Evolutionary conservation across 1,140 invertebrate species (phyloP), one percentile per base, ranked within the genome.

Genomic region (Drosophila pandora): DNA sequence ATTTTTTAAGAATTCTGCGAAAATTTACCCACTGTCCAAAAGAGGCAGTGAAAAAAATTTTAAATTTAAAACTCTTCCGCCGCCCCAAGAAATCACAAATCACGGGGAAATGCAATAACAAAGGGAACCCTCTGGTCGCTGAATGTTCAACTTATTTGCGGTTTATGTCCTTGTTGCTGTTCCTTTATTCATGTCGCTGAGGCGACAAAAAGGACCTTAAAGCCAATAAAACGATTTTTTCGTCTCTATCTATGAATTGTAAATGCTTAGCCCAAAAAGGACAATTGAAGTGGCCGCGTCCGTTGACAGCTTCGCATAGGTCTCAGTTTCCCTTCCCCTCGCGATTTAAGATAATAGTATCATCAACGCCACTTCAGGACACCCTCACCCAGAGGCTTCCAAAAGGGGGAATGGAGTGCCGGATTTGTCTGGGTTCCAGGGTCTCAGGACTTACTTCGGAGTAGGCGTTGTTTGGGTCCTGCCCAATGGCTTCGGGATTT

Each of bases 161-260:
- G 84, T 77, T 89, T 88, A 84, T 80, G 76, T 78, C 52, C 77
- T 67, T 72, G 76, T 77, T 75, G 71, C 54, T 69, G 50, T 41
- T 70, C 67, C 67, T 70, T 67, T 75, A 60, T 72, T 48, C 75
- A 61, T 72, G 74, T 72, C 61, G 75, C 58, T 79, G 82, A 83
- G 82, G 75, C 82, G 79, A 72, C 79, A 80, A 87, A 88, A 88
- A 74, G 83, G 81, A 74, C 77, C 82, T 90, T 79, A 90, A 91
- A 91, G 90, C 90, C 90, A 91, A 91, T 91, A 91, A 91, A 91
- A 90, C 82, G 85, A 78, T 91, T 90, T 90, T 87, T 87, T 88
- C 55, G 53, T 61, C 71, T 65, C 62, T 65, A 88, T 85, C 81
- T 81, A 88, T 88, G 83, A 88, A 87, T 88, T 88, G 83, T 88